phyloP scores from a whole-genome alignment of 2,113 vertebrate species.

The Toxotes jaculatrix region DNA sequence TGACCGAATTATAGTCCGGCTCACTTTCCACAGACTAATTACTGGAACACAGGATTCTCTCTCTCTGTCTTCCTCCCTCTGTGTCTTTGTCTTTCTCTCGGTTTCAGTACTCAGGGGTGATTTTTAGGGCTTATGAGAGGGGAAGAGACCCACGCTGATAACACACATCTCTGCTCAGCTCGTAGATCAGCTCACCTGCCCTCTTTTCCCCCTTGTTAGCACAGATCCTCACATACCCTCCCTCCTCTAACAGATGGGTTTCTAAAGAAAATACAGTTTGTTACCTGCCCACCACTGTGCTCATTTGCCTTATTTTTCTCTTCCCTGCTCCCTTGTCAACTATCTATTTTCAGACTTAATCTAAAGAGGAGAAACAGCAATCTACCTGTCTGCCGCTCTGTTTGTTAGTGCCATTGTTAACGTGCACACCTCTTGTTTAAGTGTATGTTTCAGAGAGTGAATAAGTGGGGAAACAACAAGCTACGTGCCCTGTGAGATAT shows the following conservation, averaged over 20 bases:
- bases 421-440: conserved; percentile 20
- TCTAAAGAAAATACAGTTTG: conserved; percentile 55
- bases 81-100: conserved; percentile 47
- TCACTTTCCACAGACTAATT: conserved; percentile 81
- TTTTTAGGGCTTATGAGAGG: conserved; percentile 63
- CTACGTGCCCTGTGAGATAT: conserved; percentile 8
- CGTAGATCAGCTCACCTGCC: conserved; percentile 66
- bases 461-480: conserved; percentile 33
- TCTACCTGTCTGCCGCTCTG: conserved; percentile 21
- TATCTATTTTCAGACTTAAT: conserved; percentile 54
- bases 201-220: conserved; percentile 68
- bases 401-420: conserved; percentile 52
- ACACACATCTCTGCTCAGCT: conserved; percentile 54
- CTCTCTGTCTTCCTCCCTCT: conserved; percentile 53
- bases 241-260: conserved; percentile 58
- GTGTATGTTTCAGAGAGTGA: conserved; percentile 21
- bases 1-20: conserved; percentile 76
- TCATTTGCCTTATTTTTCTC: conserved; percentile 61
- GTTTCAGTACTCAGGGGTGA: conserved; percentile 51
- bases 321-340: conserved; percentile 34
- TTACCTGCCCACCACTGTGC: conserved; percentile 49
- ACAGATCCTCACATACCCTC: conserved; percentile 50
- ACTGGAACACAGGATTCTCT: conserved; percentile 72
- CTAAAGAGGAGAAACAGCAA: conserved; percentile 45
- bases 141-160: conserved; percentile 60